phyloP scores from a whole-genome alignment of 2,113 vertebrate genomes.

The Turdus rufiventris region DNA sequence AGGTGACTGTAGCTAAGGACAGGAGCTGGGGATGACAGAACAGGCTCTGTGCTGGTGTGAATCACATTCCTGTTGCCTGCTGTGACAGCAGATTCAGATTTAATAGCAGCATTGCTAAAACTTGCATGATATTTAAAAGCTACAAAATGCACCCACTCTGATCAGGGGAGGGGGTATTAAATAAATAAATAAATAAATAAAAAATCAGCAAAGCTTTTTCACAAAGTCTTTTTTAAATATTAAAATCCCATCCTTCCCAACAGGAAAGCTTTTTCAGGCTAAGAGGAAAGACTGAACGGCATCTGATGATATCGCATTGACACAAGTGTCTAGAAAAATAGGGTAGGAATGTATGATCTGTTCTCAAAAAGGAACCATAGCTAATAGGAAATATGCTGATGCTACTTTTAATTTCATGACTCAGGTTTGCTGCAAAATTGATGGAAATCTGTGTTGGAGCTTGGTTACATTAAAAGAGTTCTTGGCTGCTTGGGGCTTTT shows the following conservation, averaged over 20 bases:
- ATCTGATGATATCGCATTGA: conserved; percentile 53
- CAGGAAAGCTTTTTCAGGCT: conserved; percentile 47
- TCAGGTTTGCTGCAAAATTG: conserved; percentile 52
- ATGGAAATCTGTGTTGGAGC: conserved; percentile 13
- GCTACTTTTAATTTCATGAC: conserved; percentile 60
- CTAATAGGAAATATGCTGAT: conserved; percentile 58
- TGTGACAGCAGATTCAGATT: not conserved
- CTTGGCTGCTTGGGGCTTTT: not conserved
- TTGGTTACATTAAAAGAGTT: not conserved
- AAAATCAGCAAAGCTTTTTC: conserved; percentile 12
- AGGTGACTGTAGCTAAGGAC: not conserved
- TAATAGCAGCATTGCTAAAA: not conserved
- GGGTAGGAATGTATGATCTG: conserved; percentile 43
- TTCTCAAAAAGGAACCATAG: conserved; percentile 34
- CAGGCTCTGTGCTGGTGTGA: not conserved
- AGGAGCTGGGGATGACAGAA: not conserved
- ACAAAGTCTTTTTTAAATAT: not conserved
- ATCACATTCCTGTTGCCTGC: not conserved
- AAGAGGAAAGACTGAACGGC: conserved; percentile 25
- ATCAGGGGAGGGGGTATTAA: conserved; percentile 14
- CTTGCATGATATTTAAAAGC: conserved; percentile 52
- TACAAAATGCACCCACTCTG: conserved; percentile 32
- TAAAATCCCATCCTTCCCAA: conserved; percentile 47
- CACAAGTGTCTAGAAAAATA: conserved; percentile 63
- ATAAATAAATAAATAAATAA: not conserved